phyloP scores from a whole-genome alignment of 2,888 invertebrate genomes.

The Anaspis maculata region DNA sequence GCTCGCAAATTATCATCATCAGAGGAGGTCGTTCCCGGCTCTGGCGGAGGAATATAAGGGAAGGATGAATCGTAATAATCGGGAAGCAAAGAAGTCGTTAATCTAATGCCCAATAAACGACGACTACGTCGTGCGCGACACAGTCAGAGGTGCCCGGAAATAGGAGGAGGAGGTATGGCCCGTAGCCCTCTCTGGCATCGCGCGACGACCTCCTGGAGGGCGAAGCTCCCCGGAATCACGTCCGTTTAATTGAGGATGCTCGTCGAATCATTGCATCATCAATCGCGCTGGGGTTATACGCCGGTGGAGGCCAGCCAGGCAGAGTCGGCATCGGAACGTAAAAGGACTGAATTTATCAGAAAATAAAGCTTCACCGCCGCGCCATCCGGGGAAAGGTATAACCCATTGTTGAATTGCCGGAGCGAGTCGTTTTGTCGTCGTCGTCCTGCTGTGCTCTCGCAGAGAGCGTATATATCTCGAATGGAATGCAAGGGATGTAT shows the following conservation, averaged over 20 bases:
- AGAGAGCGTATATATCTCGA: no score
- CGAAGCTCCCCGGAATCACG: constrained; percentile 20
- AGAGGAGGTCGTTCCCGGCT: no score
- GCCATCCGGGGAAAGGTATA: no score
- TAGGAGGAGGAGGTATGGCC: no score
- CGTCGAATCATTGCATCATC: constrained; percentile 20
- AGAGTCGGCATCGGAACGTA: constrained; percentile 15
- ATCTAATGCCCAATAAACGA: constrained; percentile 21
- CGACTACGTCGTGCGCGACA: constrained; percentile 3
- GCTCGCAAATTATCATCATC: constrained; percentile 17
- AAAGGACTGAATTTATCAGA: constrained; percentile 21
- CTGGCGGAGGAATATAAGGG: constrained; percentile 3
- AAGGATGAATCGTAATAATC: constrained; percentile 1
- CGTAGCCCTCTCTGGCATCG: no score
- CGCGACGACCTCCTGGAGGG: no score
- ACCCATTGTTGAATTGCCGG: constrained; percentile 20
- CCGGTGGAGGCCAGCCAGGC: no score
- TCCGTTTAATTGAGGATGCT: constrained; percentile 23
- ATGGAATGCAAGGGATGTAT: no score
- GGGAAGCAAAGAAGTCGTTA: constrained; percentile 17
- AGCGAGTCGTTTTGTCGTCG: constrained; percentile 25
- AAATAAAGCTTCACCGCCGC: constrained; percentile 18
- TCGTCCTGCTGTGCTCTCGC: no score
- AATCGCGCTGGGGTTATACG: no score
- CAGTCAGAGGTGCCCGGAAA: no score